These are phyloP conservation scores for Tetheella fluctuosa DNA, from an alignment of 2,888 invertebrate genomes.

Conservation along the genomic window DNA sequence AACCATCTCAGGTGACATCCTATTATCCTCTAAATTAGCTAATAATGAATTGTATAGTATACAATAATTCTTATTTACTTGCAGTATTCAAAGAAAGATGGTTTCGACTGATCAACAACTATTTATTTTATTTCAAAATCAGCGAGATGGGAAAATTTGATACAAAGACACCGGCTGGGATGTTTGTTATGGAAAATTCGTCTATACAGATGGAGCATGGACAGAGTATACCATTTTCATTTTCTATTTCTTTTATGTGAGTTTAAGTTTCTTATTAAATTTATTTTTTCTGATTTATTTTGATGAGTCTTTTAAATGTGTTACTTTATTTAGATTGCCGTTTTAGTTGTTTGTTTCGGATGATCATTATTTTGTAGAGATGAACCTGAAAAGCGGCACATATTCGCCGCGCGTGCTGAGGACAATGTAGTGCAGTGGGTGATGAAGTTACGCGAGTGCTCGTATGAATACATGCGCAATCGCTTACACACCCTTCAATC, in stretches of 20 bases:
- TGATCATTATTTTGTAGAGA: constrained; percentile 55
- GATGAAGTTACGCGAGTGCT: constrained; percentile 85
- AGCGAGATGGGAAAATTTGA: constrained; percentile 87
- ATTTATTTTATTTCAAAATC: constrained; percentile 90
- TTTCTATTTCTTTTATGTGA: constrained; percentile 87
- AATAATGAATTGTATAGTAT: neutral
- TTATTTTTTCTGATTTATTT: neutral
- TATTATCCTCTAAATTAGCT: neutral
- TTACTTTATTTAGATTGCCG: too few relatives aligned
- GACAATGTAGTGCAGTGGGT: constrained; percentile 89
- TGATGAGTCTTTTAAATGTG: too few relatives aligned
- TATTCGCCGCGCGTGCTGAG: constrained; percentile 89
- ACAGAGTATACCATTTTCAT: constrained; percentile 88
- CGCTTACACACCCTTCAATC: constrained; percentile 86
- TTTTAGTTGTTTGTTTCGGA: neutral
- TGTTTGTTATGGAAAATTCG: constrained; percentile 90
- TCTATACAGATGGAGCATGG: constrained; percentile 87
- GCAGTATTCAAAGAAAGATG: constrained; percentile 90
- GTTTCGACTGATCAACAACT: constrained; percentile 89
- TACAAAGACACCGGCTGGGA: constrained; percentile 87
- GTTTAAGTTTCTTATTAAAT: constrained; percentile 59
- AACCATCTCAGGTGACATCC: neutral
- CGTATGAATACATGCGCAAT: constrained; percentile 88
- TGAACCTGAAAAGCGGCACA: constrained; percentile 87
- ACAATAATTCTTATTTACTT: constrained; percentile 44